These are phyloP conservation scores for Phyllopteryx taeniolatus DNA, from an alignment of 2,113 vertebrate species.

Conservation along the genomic window DNA sequence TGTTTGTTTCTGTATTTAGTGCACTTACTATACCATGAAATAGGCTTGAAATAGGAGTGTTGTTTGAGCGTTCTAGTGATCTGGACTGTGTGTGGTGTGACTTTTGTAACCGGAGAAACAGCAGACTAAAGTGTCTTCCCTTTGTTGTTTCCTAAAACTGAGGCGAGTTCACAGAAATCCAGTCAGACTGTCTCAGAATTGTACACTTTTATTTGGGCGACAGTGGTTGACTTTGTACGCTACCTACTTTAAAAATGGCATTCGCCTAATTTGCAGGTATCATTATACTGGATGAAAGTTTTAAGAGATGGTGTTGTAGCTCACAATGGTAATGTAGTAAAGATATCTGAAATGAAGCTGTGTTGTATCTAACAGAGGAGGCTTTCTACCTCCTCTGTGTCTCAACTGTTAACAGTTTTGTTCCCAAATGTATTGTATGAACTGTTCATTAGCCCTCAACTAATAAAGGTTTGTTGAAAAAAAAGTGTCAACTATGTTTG, in stretches of 20 bases:
- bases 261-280: slow-evolving; percentile 35
- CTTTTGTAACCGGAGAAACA: slow-evolving; percentile 72
- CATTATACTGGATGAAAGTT: slow-evolving; percentile 46
- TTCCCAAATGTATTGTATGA: slow-evolving; percentile 75
- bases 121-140: slow-evolving; percentile 68
- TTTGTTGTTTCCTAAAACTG: slow-evolving; percentile 62
- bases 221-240: slow-evolving; percentile 54
- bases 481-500: slow-evolving; percentile 15
- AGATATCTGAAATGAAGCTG: slow-evolving; percentile 66
- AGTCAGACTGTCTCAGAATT: slow-evolving; percentile 39
- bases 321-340: slow-evolving; percentile 58
- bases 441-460: slow-evolving; percentile 76
- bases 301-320: slow-evolving; percentile 58
- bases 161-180: slow-evolving; percentile 48
- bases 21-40: slow-evolving; percentile 78
- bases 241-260: slow-evolving; percentile 54
- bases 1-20: slow-evolving; percentile 75
- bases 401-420: slow-evolving; percentile 67
- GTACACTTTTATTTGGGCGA: slow-evolving; percentile 51
- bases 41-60: slow-evolving; percentile 79
- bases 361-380: slow-evolving; percentile 65
- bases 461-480: slow-evolving; percentile 80
- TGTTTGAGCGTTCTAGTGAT: slow-evolving; percentile 75
- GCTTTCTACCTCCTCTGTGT: slow-evolving; percentile 55
- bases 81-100: slow-evolving; percentile 76